Percentiles rank a stretch among this genome's conserved stretches.
Evolutionary conservation across 2,888 invertebrate species (phyloP).

Genomic region (Oligia fasciuncula): DNA sequence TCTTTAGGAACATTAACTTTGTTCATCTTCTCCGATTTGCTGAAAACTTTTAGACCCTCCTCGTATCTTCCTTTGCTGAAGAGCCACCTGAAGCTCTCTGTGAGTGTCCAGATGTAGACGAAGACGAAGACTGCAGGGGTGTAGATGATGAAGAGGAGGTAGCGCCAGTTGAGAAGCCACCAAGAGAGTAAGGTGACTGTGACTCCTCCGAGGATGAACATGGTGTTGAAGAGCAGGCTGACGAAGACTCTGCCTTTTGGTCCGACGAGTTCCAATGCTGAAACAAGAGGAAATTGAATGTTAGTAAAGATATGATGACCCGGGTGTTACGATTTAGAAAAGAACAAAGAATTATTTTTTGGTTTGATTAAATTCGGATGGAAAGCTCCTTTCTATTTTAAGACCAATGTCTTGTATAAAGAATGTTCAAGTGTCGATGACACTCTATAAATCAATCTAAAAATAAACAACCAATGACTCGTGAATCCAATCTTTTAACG

Average conservation of each 20-base stretch:
- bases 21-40: slow-evolving; percentile 91
- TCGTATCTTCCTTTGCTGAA: slow-evolving; percentile 92
- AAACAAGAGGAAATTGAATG: slow-evolving; percentile 54
- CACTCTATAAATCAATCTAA: slow-evolving; percentile 1
- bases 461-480: slow-evolving; percentile 10
- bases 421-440: slow-evolving; percentile 12
- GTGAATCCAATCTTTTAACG: slow-evolving; percentile 21
- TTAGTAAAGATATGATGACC: not conserved
- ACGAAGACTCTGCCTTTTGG: slow-evolving; percentile 87
- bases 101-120: slow-evolving; percentile 83
- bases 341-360: not conserved
- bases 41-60: slow-evolving; percentile 91
- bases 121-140: slow-evolving; percentile 83
- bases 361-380: not conserved
- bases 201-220: slow-evolving; percentile 87
- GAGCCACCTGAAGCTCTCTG: slow-evolving; percentile 86
- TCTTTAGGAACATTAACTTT: slow-evolving; percentile 86
- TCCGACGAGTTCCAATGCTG: slow-evolving; percentile 86
- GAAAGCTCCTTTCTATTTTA: not conserved
- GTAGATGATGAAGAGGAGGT: slow-evolving; percentile 85
- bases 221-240: slow-evolving; percentile 86
- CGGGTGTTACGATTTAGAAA: not conserved
- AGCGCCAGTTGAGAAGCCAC: slow-evolving; percentile 87
- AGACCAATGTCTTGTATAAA: not conserved
- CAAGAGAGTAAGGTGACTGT: slow-evolving; percentile 84